Evolutionary conservation across 1,140 invertebrate species (phyloP).

Genomic region (Brachionus plicatilis): DNA sequence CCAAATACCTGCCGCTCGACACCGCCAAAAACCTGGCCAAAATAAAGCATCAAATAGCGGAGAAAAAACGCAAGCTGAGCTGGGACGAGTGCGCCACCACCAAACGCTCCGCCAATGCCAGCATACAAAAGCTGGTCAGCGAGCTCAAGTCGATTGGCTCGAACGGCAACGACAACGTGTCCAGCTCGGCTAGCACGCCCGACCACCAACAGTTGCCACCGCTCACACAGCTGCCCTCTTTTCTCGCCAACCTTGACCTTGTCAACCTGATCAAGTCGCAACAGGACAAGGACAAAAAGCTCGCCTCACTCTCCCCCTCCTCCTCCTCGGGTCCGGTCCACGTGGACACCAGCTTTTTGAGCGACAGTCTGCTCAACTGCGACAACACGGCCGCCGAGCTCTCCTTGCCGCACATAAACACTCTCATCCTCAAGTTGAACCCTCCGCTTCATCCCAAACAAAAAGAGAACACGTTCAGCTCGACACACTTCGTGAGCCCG

Average conservation of each 20-base stretch:
- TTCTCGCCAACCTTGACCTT: slow-evolving; percentile 1
- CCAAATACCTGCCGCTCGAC: neutral
- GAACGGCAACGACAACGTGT: neutral
- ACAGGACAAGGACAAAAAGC: neutral
- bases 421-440: neutral
- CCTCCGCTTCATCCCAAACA: neutral
- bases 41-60: slow-evolving; percentile 27
- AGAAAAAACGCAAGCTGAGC: slow-evolving; percentile 14
- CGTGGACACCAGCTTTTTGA: neutral
- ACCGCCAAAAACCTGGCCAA: neutral
- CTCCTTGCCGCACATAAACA: neutral
- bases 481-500: neutral
- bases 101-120: neutral
- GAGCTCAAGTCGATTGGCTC: slow-evolving; percentile 28
- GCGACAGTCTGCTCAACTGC: neutral
- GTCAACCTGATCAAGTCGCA: neutral
- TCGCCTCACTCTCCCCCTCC: neutral
- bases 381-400: neutral
- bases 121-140: slow-evolving; percentile 24
- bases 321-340: too few species aligned
- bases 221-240: neutral
- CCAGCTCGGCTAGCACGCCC: neutral
- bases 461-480: neutral
- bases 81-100: neutral
- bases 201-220: neutral